phyloP scores from a whole-genome alignment of 2,113 vertebrate species.

The Charina bottae region DNA sequence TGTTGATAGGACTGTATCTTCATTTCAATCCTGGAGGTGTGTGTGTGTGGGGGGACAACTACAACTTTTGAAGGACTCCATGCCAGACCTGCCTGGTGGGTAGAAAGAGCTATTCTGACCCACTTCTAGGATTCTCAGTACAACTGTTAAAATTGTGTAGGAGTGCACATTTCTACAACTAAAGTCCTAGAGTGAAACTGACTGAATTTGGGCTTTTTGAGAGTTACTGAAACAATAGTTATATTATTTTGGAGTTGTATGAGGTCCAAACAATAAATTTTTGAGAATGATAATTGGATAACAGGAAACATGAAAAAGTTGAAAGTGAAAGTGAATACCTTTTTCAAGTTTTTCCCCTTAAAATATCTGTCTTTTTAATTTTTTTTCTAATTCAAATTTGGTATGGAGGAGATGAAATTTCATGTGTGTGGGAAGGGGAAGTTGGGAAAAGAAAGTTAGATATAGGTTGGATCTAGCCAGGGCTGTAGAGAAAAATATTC shows the following conservation, averaged over 20 bases:
- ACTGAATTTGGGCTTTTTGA: background rate
- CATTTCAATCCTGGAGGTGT: background rate
- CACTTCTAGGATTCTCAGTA: background rate
- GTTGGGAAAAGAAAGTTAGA: background rate
- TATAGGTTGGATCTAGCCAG: background rate
- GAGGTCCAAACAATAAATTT: conserved; percentile 25
- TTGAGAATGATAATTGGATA: conserved; percentile 32
- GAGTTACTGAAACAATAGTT: conserved; percentile 32
- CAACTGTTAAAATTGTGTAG: background rate
- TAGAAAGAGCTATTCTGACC: background rate
- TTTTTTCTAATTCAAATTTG: background rate
- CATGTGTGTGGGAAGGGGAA: background rate
- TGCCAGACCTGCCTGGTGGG: background rate
- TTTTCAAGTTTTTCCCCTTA: background rate
- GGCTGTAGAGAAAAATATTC: background rate
- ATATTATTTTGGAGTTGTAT: conserved; percentile 44
- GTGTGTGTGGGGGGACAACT: background rate
- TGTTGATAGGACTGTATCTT: background rate
- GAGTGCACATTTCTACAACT: background rate
- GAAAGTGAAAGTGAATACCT: background rate
- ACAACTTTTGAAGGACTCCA: too few relatives aligned
- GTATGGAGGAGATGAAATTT: background rate
- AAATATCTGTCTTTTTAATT: background rate
- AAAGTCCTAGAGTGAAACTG: background rate
- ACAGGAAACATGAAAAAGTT: background rate